Base-by-base conservation (phyloP, 2,888 invertebrate species). In the Toxonevra muliebris region DNA sequence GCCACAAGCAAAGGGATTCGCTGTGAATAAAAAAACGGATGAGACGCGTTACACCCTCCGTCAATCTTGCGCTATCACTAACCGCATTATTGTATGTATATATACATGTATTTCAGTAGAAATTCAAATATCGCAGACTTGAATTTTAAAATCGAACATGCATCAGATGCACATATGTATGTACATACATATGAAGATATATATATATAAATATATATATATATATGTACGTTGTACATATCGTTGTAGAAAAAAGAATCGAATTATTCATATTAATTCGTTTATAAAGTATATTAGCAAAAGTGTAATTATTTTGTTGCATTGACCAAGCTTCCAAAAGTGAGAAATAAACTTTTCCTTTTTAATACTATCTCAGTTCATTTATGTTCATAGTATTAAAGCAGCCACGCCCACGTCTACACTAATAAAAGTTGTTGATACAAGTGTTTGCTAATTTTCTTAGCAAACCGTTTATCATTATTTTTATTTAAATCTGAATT, bases 151-250 rank as follows among this genome's bases (percentile, higher is more conserved):
- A 59, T 13, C 8, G 43, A 45, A 12, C 12, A 15, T 19, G 42
- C 42, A 17, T 42, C 41, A 12, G 58, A 7, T 41, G 15, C 4
- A 42, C 0, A 11, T 19, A 12, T 43, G 1, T 59, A 59, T 12
- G 12, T 41, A 65, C 20, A 19, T 45, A 58, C 17, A 42, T 41
- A 66, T 58, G 55, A 4, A 57, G 15, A 55, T 45, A 65, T 15
- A 55, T 57, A 65, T 59, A 9, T 53, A 43, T 15, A 42, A 20
- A 65, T 41, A 45, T 55, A 50, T 43, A 59, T 54, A 42, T 63
- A 55, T n/a, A 5, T 17, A 52, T 63, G 30, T 41, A 66, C 40
- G 54, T 59, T 50, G 17, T 59, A 67, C 48, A 61, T 15, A n/a
- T 30, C 30, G 30, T 30, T 30, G 30, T 30, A 7, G n/a, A n/a